Percentiles rank a stretch among this genome's conserved stretches.
phyloP scores from a whole-genome alignment of 2,888 invertebrate genomes.

The Theristus sp. region DNA sequence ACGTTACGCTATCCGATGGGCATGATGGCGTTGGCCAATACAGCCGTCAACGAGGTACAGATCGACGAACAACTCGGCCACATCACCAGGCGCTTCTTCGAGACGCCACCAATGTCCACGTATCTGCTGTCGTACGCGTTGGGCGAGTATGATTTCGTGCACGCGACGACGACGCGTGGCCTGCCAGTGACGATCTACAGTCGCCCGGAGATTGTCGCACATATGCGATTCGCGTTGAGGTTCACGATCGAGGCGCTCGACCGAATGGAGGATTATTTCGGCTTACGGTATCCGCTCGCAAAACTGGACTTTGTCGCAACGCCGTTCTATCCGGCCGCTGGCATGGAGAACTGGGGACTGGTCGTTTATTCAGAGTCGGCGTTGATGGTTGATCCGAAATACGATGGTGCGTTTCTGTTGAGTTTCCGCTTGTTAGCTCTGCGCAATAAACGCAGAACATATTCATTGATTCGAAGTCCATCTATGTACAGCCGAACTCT shows the following conservation, averaged over 20 bases:
- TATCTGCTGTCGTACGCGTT: conserved; percentile 18
- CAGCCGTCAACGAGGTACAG: neutral
- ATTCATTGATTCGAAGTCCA: too few species aligned
- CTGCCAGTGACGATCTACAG: neutral
- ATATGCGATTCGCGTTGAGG: neutral
- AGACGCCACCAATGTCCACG: conserved; percentile 27
- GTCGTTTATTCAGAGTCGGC: conserved; percentile 15
- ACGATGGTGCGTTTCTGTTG: too few species aligned
- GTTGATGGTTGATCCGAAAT: neutral
- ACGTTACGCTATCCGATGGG: neutral
- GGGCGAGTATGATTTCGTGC: conserved; percentile 4
- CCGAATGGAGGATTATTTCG: neutral
- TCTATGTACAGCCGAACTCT: too few species aligned
- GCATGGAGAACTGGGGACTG: conserved; percentile 31
- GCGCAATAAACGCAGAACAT: too few species aligned
- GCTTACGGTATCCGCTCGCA: conserved; percentile 1
- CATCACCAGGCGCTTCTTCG: neutral
- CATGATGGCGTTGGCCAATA: neutral
- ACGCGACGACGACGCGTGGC: neutral
- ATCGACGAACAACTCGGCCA: neutral
- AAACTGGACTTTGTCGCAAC: conserved; percentile 28
- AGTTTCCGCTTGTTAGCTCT: too few species aligned
- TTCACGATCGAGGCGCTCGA: neutral
- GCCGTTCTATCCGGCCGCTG: conserved; percentile 26
- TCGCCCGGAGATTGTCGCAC: neutral